These are phyloP conservation scores for Formica selysi DNA, from an alignment of 1,140 invertebrate genomes.

Conservation along the genomic window DNA sequence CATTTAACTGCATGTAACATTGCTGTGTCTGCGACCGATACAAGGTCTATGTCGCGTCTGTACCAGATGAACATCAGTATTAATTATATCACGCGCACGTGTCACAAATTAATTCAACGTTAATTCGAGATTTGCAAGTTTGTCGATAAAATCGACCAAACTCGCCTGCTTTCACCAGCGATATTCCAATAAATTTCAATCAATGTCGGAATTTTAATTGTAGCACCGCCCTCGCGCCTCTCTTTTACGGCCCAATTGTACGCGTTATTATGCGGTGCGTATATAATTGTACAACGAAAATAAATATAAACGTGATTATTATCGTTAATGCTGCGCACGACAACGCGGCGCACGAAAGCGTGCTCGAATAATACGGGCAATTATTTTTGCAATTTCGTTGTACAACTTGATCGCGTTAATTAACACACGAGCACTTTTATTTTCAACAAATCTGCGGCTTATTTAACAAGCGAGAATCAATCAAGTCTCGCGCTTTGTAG, in stretches of 20 bases:
- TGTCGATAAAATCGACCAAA: too few species aligned
- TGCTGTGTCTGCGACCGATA: conserved; percentile 19
- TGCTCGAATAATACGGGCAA: conserved; percentile 37
- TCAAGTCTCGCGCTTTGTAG: background rate
- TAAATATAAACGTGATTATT: conserved; percentile 16
- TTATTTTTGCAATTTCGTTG: conserved; percentile 38
- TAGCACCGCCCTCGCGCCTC: background rate
- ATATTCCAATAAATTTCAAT: background rate
- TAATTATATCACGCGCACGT: conserved; percentile 6
- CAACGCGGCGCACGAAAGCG: background rate
- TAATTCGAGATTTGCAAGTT: conserved; percentile 9
- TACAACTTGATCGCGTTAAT: conserved; percentile 4
- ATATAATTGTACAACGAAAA: background rate
- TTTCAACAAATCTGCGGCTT: conserved; percentile 26
- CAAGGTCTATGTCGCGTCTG: background rate
- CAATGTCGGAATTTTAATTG: conserved; percentile 23
- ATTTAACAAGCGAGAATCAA: conserved; percentile 19
- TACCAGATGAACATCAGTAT: background rate
- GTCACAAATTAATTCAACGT: background rate
- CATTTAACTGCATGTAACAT: conserved; percentile 19
- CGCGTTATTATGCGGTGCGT: background rate
- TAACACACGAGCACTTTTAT: conserved; percentile 28
- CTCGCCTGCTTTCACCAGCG: background rate
- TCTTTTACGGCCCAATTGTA: background rate
- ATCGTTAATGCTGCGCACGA: background rate